These are phyloP conservation scores for Narcine bancroftii DNA, from an alignment of 2,113 vertebrate genomes.

Conservation along the genomic window DNA sequence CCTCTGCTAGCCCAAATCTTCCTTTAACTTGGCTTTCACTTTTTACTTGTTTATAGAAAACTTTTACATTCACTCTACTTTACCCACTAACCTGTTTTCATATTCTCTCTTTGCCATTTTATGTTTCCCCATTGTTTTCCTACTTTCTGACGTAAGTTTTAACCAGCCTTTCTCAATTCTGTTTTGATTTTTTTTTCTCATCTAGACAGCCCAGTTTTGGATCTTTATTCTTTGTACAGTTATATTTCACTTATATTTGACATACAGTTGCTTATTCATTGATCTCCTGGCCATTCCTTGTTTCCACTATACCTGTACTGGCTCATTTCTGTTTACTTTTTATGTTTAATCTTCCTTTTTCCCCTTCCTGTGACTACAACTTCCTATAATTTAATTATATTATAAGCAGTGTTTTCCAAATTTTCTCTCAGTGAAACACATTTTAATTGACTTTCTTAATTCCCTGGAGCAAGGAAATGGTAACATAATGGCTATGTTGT, in stretches of 20 bases:
- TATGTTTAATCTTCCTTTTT: not conserved
- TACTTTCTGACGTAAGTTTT: no score
- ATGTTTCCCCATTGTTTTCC: no score
- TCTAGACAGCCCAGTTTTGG: no score
- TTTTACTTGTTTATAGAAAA: not conserved
- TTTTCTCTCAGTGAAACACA: not conserved
- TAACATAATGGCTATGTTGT: no score
- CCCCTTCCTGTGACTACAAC: not conserved
- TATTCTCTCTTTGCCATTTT: no score
- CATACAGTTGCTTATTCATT: not conserved
- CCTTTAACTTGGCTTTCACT: not conserved
- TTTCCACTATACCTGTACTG: not conserved
- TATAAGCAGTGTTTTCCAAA: not conserved
- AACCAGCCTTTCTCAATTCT: not conserved
- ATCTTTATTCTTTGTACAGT: no score
- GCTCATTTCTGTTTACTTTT: not conserved
- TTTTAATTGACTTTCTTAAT: not conserved
- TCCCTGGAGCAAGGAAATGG: not conserved
- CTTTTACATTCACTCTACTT: no score
- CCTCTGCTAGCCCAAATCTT: not conserved
- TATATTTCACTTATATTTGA: not conserved
- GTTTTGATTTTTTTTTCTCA: not conserved
- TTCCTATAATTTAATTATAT: not conserved
- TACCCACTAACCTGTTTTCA: no score
- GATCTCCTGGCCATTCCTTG: not conserved